Evolutionary conservation across 64 coral and sea anemone species (phyloP), one percentile per base, ranked within the genome.

Genomic region (Trachythela sp.): DNA sequence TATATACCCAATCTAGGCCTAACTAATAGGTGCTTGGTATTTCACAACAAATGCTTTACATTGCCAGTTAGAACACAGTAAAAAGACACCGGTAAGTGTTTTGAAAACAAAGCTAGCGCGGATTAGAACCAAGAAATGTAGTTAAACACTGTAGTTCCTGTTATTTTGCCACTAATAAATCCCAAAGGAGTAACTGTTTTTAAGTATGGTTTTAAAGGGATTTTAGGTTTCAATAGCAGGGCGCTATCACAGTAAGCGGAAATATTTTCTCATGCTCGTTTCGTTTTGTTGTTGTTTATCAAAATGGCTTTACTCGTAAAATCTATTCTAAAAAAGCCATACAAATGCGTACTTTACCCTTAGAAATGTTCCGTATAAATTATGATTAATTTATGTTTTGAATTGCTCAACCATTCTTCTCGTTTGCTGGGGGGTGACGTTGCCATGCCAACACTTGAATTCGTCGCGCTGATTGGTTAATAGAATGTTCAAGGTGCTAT

Each of bases 261-360:
- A 35, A 39, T 18, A 17, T 80, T 18, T 80, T 39, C 31, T 22
- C 15, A n/a, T 5, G 30, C 20, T 6, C 3, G 59, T 22, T 68
- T n/a, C 20, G 59, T 68, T 80, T 80, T 80, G 75, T 80, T 80
- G 75, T 35, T 37, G 30, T 35, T 37, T 80, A 36, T 80, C 30
- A 13, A 37, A 80, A 35, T 39, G 15, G 13, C 4, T 80, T 35
- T 37, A 18, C 31, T 34, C 37, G 31, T 15, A 37, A 39, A 80
- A 2, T 68, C n/a, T 80, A 9, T 80, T 80, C 75, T 39, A 29
- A 9, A 80, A 35, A 37, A 80, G 33, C 0, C 24, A 35, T 72
- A 31, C 68, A 72, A 72, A 31, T 11, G 13, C 49, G 56, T 10
- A 80, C 75, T 80, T 80, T 80, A 80, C 75, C 75, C 13, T 38